A percentile compares a stretch with the other conserved stretches of the same genome.
These are phyloP conservation scores for Drosophila limbata DNA, from an alignment of 2,888 invertebrate genomes.

Conservation along the genomic window DNA sequence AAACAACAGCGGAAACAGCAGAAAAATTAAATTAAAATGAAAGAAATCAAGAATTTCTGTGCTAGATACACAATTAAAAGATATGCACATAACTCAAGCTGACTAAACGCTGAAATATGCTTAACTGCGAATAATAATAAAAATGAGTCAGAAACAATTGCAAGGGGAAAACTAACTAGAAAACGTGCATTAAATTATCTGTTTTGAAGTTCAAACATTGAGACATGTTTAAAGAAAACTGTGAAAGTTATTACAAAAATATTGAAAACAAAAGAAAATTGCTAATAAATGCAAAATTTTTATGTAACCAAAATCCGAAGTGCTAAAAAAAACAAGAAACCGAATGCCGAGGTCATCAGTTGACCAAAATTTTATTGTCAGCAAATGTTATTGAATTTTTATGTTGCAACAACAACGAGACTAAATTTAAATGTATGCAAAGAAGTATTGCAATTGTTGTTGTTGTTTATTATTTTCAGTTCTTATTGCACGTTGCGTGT, in stretches of 20 bases:
- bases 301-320: slow-evolving; percentile 41
- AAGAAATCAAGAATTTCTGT: slow-evolving; percentile 36
- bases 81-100: slow-evolving; percentile 27
- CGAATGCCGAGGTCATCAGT: slow-evolving; percentile 61
- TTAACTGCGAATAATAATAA: not conserved
- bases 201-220: not conserved
- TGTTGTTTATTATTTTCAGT: slow-evolving; percentile 11
- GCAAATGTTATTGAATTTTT: slow-evolving; percentile 77
- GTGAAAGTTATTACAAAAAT: slow-evolving; percentile 44
- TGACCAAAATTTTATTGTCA: slow-evolving; percentile 36
- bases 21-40: slow-evolving; percentile 6
- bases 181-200: slow-evolving; percentile 29
- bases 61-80: slow-evolving; percentile 50
- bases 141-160: slow-evolving; percentile 18
- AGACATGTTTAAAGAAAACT: slow-evolving; percentile 15
- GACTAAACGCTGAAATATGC: slow-evolving; percentile 30
- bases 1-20: slow-evolving; percentile 16
- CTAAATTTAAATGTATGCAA: slow-evolving; percentile 28
- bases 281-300: slow-evolving; percentile 45
- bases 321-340: slow-evolving; percentile 7
- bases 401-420: slow-evolving; percentile 35
- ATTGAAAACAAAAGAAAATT: slow-evolving; percentile 29
- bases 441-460: slow-evolving; percentile 32
- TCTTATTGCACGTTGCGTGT: slow-evolving; percentile 23
- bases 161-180: not conserved